A percentile compares a stretch with the other conserved stretches of the same genome.
Conservation (phyloP, 92 coral and sea anemone genomes). For the Palythoa heliodiscus region DNA sequence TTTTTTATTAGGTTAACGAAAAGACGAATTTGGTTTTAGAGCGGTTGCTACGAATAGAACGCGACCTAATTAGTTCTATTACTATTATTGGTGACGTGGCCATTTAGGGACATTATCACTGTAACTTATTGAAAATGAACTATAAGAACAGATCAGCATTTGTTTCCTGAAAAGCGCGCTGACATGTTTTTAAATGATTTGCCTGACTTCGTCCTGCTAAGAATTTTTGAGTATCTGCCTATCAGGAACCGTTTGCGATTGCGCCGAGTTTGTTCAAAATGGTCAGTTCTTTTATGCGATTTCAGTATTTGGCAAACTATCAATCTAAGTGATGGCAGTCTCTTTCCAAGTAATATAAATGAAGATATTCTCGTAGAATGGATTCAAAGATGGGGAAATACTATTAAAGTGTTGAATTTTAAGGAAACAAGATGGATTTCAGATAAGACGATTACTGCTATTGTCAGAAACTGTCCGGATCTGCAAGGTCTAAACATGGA, state of each 20-base stretch:
- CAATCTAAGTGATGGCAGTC: conserved; percentile 61
- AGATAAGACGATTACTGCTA: conserved; percentile 60
- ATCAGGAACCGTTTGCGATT: conserved; percentile 64
- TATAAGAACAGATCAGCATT: conserved; percentile 19
- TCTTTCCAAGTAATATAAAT: conserved; percentile 46
- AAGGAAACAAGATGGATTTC: conserved; percentile 79
- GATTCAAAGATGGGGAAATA: conserved; percentile 72
- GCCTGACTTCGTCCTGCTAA: conserved; percentile 71
- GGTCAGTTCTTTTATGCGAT: conserved; percentile 79
- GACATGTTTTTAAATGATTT: conserved; percentile 57
- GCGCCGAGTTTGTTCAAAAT: conserved; percentile 79
- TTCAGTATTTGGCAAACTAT: conserved; percentile 85
- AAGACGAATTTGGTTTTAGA: no score
- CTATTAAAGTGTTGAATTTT: conserved; percentile 60
- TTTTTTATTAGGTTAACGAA: no score
- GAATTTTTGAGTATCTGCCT: conserved; percentile 63
- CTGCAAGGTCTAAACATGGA: conserved; percentile 67
- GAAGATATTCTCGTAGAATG: conserved; percentile 63
- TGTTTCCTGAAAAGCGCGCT: not conserved
- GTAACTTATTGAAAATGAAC: not conserved
- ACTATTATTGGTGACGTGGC: no score
- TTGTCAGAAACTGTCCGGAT: conserved; percentile 68
- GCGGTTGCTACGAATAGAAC: no score
- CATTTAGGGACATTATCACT: no score
- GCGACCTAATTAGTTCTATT: no score